These are phyloP conservation scores for Ceyx margarethae DNA, from an alignment of 2,113 vertebrate genomes.

Conservation along the genomic window DNA sequence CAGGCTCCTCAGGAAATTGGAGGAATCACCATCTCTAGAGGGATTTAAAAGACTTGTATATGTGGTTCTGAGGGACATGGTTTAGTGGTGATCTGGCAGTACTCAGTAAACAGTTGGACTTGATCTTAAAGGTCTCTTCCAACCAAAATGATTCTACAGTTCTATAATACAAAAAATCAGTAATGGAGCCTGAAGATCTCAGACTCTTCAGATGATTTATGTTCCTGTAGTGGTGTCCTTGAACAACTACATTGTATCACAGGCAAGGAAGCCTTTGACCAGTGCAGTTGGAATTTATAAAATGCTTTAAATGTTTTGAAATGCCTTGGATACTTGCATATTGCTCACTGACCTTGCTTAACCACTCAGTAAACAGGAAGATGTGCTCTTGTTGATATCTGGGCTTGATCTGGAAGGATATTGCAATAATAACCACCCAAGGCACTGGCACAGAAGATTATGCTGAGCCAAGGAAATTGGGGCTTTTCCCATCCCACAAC, in stretches of 20 bases:
- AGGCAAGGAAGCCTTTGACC: not conserved
- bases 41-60: not conserved
- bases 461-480: not conserved
- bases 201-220: not conserved
- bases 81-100: not conserved
- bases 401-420: slow-evolving; percentile 13
- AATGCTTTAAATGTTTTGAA: not conserved
- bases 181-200: not conserved
- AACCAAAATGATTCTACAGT: not conserved
- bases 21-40: not conserved
- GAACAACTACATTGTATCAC: rapidly evolving
- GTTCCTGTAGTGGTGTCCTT: not conserved
- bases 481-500: not conserved
- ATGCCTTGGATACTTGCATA: not conserved
- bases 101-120: not conserved
- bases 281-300: not conserved
- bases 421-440: not conserved
- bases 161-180: not conserved
- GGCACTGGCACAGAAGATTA: not conserved
- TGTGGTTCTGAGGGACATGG: not conserved
- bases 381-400: not conserved
- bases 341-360: not conserved
- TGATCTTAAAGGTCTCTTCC: not conserved
- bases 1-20: not conserved
- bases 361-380: not conserved